Base-by-base conservation (phyloP, 1,140 invertebrate genomes). In the Cotesia vestalis region DNA sequence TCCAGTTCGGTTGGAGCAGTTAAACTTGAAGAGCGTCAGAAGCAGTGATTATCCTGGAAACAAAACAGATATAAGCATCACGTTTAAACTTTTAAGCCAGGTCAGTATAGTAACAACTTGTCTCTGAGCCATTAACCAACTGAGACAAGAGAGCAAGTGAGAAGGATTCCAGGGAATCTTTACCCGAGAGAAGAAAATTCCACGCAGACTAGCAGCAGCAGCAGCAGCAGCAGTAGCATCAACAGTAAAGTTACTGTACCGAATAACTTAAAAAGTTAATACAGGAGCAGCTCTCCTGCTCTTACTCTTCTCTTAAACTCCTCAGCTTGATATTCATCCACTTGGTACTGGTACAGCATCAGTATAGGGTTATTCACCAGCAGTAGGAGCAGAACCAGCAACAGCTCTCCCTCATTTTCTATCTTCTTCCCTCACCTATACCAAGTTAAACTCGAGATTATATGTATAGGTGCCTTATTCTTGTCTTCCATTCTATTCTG, bases 251-350 rank as follows among this genome's bases (percentile, higher is more conserved):
- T 46, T 11, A 46, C 40, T 46, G 40, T 46, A 46, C 6, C 40
- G 40, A 46, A 46, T 71, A 55, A 38, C 63, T 62, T 71, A 62
- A 51, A 63, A 40, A 72, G 64, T 66, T 72, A 66, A 20, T 66
- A 17, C 38, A 34, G 27, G 8, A 11, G 27, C 36, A 40, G 11
- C 40, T 46, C 5, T 40, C 5, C 38, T 14, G 20, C n/a, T 62
- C 36, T 4, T 20, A 20, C 20, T 20, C 20, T 20, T 20, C 20
- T 20, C 20, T 27, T 27, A 27, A 27, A 27, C 27, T 27, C 27
- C 27, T 27, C 27, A 27, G 27, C 27, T 27, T 27, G 27, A 27
- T 27, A 27, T 27, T 27, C 27, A 27, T 27, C 27, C 27, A 27
- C 27, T 27, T 27, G 27, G 27, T 27, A 27, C 27, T 27, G 27